phyloP scores from a whole-genome alignment of 2,113 vertebrate species.

The Ptilorrhoa leucosticta region DNA sequence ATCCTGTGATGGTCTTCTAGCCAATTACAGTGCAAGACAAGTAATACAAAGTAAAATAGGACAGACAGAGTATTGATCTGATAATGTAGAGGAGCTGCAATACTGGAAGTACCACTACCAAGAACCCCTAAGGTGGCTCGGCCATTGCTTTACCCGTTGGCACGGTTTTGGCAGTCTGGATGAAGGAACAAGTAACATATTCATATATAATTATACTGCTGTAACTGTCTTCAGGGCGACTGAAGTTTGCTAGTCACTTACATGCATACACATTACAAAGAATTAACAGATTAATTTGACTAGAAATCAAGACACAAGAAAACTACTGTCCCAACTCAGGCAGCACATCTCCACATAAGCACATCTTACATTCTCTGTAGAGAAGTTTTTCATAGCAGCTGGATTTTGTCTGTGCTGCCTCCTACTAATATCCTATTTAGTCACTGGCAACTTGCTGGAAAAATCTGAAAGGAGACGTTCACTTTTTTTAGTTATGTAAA shows the following conservation, averaged over 20 bases:
- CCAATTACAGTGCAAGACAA: background rate
- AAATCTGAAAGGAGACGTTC: background rate
- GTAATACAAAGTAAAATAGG: background rate
- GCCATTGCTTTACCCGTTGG: background rate
- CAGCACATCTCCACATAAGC: background rate
- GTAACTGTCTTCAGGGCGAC: background rate
- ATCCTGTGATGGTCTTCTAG: background rate
- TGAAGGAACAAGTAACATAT: background rate
- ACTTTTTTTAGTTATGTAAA: background rate
- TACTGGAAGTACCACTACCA: background rate
- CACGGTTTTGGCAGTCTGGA: background rate
- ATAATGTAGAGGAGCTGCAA: background rate
- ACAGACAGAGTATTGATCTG: background rate
- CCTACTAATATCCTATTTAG: background rate
- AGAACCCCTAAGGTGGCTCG: background rate
- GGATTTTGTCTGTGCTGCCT: slow-evolving; percentile 14
- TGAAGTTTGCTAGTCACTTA: background rate
- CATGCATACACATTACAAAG: background rate
- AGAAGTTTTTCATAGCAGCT: background rate
- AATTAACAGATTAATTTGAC: background rate
- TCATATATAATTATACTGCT: background rate
- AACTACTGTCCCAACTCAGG: background rate
- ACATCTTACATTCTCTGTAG: background rate
- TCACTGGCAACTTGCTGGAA: background rate
- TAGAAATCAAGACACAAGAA: background rate